Evolutionary conservation across 2,797 vertebrate species (phyloP).

Genomic region (Catharus ustulatus): DNA sequence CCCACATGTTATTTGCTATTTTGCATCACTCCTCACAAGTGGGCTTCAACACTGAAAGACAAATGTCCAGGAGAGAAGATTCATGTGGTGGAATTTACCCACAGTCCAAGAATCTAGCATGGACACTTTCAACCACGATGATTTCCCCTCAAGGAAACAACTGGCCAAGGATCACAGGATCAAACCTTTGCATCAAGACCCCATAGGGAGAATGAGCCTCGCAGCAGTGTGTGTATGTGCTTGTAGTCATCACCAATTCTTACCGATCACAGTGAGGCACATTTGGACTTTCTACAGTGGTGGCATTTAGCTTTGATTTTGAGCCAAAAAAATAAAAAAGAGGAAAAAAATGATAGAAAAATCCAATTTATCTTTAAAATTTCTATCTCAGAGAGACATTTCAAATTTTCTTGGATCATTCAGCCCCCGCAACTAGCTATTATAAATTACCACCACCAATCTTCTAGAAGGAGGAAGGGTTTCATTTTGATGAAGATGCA

Average conservation of each 20-base stretch:
- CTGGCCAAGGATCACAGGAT: not conserved
- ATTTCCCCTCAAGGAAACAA: not conserved
- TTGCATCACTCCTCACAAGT: not conserved
- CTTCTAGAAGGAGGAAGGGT: not conserved
- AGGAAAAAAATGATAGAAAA: not conserved
- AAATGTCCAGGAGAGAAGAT: not conserved
- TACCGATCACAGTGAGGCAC: not conserved
- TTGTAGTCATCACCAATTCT: not conserved
- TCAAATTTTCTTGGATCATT: not conserved
- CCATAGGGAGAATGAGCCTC: fast-evolving
- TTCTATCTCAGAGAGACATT: not conserved
- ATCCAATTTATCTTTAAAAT: not conserved
- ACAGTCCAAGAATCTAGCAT: not conserved
- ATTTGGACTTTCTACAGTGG: not conserved
- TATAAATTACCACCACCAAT: not conserved
- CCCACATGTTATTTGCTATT: not conserved
- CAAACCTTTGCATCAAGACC: not conserved
- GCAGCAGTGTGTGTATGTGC: not conserved
- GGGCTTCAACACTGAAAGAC: not conserved
- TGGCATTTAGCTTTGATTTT: not conserved
- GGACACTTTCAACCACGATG: fast-evolving
- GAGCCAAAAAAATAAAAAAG: not conserved
- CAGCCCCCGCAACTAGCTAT: not conserved
- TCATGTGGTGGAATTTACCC: not conserved
- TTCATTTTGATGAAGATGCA: not conserved